These are phyloP conservation scores for Hetaerina americana DNA, from an alignment of 1,140 invertebrate genomes.

Conservation along the genomic window DNA sequence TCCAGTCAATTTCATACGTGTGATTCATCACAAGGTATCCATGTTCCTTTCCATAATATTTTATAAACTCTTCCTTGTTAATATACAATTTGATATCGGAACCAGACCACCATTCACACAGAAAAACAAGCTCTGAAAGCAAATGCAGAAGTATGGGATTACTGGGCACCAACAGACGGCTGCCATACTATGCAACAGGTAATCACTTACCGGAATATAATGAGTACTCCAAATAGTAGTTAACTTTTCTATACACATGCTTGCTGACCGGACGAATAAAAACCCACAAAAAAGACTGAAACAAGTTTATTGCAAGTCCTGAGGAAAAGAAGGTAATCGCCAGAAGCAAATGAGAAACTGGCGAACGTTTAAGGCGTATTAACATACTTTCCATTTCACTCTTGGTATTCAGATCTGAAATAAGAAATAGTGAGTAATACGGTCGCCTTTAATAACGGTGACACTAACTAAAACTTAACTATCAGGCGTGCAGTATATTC, in stretches of 20 bases:
- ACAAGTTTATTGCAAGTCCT: conserved; percentile 71
- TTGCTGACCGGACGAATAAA: conserved; percentile 60
- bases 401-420: not conserved
- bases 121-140: conserved; percentile 73
- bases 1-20: conserved; percentile 89
- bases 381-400: not conserved
- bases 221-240: conserved; percentile 81
- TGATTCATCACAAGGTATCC: conserved; percentile 88
- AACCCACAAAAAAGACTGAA: conserved; percentile 64
- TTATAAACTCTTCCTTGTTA: conserved; percentile 62
- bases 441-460: too few relatives aligned
- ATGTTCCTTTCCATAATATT: conserved; percentile 78
- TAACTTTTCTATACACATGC: conserved; percentile 70
- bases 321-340: conserved; percentile 82
- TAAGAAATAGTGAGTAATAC: not conserved
- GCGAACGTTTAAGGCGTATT: conserved; percentile 38
- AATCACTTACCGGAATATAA: conserved; percentile 78
- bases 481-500: not conserved
- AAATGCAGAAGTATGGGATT: conserved; percentile 16
- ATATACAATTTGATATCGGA: conserved; percentile 58
- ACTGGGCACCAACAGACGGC: not conserved
- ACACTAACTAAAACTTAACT: not conserved
- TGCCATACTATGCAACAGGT: not conserved
- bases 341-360: conserved; percentile 60
- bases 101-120: conserved; percentile 87